These are phyloP conservation scores for Cantharis rufa DNA, from an alignment of 2,888 invertebrate genomes.

Conservation along the genomic window DNA sequence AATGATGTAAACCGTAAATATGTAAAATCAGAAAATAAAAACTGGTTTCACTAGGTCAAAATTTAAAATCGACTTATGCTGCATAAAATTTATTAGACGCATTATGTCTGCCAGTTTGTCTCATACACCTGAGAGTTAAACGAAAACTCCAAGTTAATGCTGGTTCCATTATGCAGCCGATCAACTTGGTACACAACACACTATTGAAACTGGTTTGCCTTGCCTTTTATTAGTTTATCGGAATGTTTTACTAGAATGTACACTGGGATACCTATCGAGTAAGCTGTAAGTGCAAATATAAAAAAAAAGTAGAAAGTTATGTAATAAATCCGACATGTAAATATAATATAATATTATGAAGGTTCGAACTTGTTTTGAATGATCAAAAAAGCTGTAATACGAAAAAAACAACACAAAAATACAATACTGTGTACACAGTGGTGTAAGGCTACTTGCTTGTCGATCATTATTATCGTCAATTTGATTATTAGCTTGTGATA, in stretches of 20 bases:
- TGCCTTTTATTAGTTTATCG: constrained; percentile 13
- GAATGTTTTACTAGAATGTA: constrained; percentile 14
- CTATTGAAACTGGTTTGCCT: constrained; percentile 19
- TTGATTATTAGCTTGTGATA: too few relatives aligned
- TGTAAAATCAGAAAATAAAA: not conserved
- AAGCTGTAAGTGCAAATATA: not conserved
- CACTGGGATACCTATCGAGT: not conserved
- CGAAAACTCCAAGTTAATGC: not conserved
- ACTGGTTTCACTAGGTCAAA: constrained; percentile 2
- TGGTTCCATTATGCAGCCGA: constrained; percentile 10
- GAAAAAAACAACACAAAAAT: too few relatives aligned
- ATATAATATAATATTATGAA: not conserved
- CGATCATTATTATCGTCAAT: not conserved
- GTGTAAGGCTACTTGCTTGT: not conserved
- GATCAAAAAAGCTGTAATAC: not conserved
- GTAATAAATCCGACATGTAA: not conserved
- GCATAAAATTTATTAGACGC: not conserved
- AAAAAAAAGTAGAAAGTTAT: not conserved
- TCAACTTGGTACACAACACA: constrained; percentile 5
- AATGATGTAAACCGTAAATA: not conserved
- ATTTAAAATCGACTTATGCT: not conserved
- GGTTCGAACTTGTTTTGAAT: not conserved
- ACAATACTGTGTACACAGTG: too few relatives aligned
- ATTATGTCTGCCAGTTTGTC: not conserved
- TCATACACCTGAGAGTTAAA: not conserved